Percentiles rank a stretch among this genome's conserved stretches.
Evolutionary conservation across 1,140 invertebrate genomes (phyloP).

Genomic region (Caerostris extrusa): DNA sequence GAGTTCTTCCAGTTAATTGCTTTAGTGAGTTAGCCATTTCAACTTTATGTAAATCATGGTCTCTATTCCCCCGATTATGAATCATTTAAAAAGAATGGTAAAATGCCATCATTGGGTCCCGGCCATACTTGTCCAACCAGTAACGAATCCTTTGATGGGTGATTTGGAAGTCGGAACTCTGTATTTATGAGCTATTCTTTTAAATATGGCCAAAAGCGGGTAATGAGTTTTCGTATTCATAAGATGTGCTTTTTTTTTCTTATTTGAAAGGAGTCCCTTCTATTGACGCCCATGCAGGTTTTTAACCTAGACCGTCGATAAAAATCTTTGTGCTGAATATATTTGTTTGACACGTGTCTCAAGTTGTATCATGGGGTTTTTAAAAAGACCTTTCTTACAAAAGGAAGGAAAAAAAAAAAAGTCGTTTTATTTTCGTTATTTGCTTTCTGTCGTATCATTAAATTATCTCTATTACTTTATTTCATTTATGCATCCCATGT

Average conservation of each 20-base stretch:
- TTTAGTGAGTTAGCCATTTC: neutral
- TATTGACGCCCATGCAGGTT: neutral
- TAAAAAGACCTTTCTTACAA: too few species aligned
- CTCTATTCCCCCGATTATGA: slow-evolving; percentile 13
- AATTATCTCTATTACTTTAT: too few species aligned
- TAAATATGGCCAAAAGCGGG: slow-evolving; percentile 26
- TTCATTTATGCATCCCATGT: too few species aligned
- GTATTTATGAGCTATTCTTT: slow-evolving; percentile 28
- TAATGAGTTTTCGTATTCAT: slow-evolving; percentile 29
- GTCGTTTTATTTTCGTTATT: too few species aligned
- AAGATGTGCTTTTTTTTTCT: neutral
- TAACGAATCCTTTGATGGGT: slow-evolving; percentile 11
- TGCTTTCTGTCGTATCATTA: too few species aligned
- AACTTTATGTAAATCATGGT: neutral
- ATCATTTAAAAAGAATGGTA: neutral
- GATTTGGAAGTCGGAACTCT: slow-evolving; percentile 35
- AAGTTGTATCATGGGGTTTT: too few species aligned
- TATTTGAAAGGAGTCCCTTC: neutral
- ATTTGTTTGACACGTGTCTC: neutral
- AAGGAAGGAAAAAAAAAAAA: too few species aligned
- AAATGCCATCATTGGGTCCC: neutral
- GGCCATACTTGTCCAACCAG: slow-evolving; percentile 11
- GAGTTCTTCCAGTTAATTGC: neutral
- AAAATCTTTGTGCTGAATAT: neutral
- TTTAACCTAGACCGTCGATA: neutral